Evolutionary conservation across 2,888 invertebrate genomes (phyloP).

Genomic region (Miltochrista miniata): DNA sequence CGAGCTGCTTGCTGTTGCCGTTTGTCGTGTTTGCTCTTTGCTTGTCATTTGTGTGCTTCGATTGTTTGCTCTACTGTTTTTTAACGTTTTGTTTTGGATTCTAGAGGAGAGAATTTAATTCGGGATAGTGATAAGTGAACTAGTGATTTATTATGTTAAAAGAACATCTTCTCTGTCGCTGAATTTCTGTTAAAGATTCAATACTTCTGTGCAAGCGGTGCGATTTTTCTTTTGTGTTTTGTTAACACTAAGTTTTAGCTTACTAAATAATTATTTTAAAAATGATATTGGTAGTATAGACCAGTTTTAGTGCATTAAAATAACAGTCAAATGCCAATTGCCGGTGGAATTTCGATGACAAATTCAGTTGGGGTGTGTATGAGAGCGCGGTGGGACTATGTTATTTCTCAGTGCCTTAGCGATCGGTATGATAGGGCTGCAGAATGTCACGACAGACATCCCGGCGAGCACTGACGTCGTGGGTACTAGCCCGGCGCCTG

Average conservation of each 20-base stretch:
- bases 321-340: conserved; percentile 69
- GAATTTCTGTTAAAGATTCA: conserved; percentile 40
- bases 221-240: conserved; percentile 29
- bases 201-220: conserved; percentile 36
- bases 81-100: conserved; percentile 64
- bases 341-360: conserved; percentile 62
- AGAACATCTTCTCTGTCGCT: conserved; percentile 13
- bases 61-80: conserved; percentile 75
- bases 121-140: conserved; percentile 20
- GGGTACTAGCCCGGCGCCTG: conserved; percentile 51
- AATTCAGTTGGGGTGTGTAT: conserved; percentile 47
- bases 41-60: conserved; percentile 70
- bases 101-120: conserved; percentile 37
- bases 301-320: conserved; percentile 45
- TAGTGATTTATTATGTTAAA: conserved; percentile 24
- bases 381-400: conserved; percentile 74
- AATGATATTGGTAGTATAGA: conserved; percentile 16
- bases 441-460: conserved; percentile 73
- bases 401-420: conserved; percentile 81
- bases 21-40: too few relatives aligned
- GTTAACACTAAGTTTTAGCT: conserved; percentile 24
- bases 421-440: conserved; percentile 75
- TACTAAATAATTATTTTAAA: conserved; percentile 12
- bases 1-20: background rate
- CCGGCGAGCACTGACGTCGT: conserved; percentile 66